Evolutionary conservation across 2,888 invertebrate species (phyloP), one percentile per base, ranked within the genome.

Genomic region (Andrena bicolor): DNA sequence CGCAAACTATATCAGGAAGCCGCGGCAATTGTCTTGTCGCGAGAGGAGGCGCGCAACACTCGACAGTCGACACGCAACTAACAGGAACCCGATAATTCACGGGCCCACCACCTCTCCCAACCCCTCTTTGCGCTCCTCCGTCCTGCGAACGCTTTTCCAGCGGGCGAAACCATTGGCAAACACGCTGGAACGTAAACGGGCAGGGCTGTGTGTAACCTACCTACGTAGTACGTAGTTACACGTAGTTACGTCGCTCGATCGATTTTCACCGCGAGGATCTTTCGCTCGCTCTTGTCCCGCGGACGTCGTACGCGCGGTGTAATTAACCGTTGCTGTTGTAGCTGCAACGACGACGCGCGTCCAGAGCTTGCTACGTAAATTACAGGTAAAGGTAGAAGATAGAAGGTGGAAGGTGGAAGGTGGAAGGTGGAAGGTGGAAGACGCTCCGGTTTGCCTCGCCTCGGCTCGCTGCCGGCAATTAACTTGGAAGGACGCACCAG

Each of bases 1-100:
- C 89, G 88, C 89, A 88, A 88, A 88, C 84, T 84, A 83, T 86
- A 88, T 83, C 90, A 92, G 93, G 93, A 93, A 93, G 92, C 88
- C 88, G 92, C 90, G 80, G 91, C 92, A 93, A 93, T 93, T 93
- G 93, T 91, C 92, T 92, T 92, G 93, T 93, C 93, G 91, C 90
- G 86, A 89, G 84, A 88, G 89, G 89, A 91, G 88, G 87, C 87
- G 89, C 85, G 84, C 77, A 87, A 88, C 87, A 83, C 85, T 87
- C 89, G 89, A 88, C 87, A 83, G 84, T 87, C 89, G 89, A 80
- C 91, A 91, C 91, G 91, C 91, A 91, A 91, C 90, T 89, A 84
- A 89, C 90, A 91, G 91, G 91, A 91, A 91, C 91, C 89, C 88
- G 90, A 90, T 89, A 88, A 91, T 90, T 91, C 91, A 85, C 87